Evolutionary conservation across 2,888 invertebrate species (phyloP), one percentile per base, ranked within the genome.

Genomic region (Himalopsyche tibetana): DNA sequence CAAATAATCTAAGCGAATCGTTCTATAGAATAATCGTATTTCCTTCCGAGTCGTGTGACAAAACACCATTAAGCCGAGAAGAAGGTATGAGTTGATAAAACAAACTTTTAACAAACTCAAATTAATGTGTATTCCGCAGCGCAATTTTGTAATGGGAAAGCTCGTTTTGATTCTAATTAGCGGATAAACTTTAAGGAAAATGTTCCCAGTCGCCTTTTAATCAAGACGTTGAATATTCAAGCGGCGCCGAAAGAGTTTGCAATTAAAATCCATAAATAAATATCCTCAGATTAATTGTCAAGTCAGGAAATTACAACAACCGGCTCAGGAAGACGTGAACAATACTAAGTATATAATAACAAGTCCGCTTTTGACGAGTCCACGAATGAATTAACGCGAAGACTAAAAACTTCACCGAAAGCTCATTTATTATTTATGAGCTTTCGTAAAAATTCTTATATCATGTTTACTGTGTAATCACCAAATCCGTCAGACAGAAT

Each of bases 191-290:
- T 74, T 51, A 15, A n/a, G 28, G 15, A 74, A 38, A 74, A 74
- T 4, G 74, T 74, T 36, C 12, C 15, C 19, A 74, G 74, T 74
- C 74, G 74, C 28, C 38, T 36, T 74, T 74, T 74, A 74, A 74
- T 74, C 74, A 74, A 36, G 74, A 74, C 74, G 74, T 36, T 74
- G 74, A 74, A 74, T 74, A 74, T 74, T 74, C 74, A 38, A 15
- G 36, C 63, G 63, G 28, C 28, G 63, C 6, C 19, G 74, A 36
- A 74, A 74, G 36, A 74, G 74, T 36, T 38, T 12, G 74, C 74
- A 74, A 74, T 36, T 74, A 36, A 74, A 36, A 51, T 51, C 51
- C 38, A 36, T 74, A 74, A 38, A 74, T 36, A 74, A 74, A 74
- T 63, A 63, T 51, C 51, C 51, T 51, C 4, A 51, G 15, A 51